Evolutionary conservation across 2,113 vertebrate species (phyloP).

Genomic region (Nibea albiflora): DNA sequence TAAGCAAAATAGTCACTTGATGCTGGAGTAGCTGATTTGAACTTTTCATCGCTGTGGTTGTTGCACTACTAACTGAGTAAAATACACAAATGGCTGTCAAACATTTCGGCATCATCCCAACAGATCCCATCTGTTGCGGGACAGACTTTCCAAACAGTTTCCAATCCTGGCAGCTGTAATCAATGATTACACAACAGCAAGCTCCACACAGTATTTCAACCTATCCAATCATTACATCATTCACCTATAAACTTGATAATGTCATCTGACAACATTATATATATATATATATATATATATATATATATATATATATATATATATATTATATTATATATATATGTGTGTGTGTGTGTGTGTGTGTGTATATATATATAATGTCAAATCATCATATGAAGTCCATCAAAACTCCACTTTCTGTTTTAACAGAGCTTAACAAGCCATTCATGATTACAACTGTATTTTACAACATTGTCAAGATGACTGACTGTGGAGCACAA

Average conservation of each 20-base stretch:
- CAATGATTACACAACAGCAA: background rate
- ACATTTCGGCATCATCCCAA: background rate
- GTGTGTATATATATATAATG: too few species aligned
- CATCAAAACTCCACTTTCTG: conserved; percentile 16
- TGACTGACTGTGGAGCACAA: conserved; percentile 68
- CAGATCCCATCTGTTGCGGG: background rate
- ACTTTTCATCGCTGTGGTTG: background rate
- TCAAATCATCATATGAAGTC: too few species aligned
- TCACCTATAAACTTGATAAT: background rate
- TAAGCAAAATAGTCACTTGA: background rate
- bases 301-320: too few species aligned
- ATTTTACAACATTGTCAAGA: conserved; percentile 67
- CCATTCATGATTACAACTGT: conserved; percentile 40
- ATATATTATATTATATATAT: too few species aligned
- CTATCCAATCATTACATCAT: conserved; percentile 4
- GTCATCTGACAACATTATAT: too few species aligned
- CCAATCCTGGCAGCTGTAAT: background rate
- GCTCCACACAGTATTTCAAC: background rate
- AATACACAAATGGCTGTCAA: background rate
- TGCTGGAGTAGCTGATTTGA: background rate
- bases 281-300: too few species aligned
- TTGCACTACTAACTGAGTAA: background rate
- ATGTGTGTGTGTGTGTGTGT: too few species aligned
- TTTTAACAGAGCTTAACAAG: conserved; percentile 36
- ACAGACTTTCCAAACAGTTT: background rate